Percentiles rank a stretch among this genome's conserved stretches.
phyloP scores from a whole-genome alignment of 2,113 vertebrate species.

The Leuciscus idus region DNA sequence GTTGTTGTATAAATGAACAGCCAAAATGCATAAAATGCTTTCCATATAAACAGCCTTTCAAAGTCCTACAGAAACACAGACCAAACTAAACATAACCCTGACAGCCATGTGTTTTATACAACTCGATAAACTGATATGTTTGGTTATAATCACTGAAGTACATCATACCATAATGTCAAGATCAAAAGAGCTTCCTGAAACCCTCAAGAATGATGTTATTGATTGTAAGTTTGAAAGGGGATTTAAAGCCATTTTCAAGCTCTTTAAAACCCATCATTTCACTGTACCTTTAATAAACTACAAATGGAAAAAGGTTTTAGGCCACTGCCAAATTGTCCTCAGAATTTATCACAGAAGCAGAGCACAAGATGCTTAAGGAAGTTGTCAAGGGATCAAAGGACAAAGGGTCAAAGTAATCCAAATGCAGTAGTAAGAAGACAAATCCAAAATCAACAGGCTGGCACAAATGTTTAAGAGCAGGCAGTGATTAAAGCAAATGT shows the following conservation, averaged over 20 bases:
- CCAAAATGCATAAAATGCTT: no score
- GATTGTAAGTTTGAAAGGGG: background rate
- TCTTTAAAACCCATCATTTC: background rate
- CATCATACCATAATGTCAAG: background rate
- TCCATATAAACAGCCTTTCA: no score
- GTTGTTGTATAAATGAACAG: no score
- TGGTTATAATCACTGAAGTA: background rate
- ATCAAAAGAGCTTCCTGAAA: background rate
- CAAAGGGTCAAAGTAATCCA: background rate
- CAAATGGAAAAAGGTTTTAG: background rate
- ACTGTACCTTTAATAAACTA: background rate
- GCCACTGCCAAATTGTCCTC: background rate
- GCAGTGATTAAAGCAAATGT: background rate
- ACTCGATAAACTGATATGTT: background rate
- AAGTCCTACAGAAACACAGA: no score
- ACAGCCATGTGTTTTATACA: no score
- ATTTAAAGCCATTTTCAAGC: background rate
- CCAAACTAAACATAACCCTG: no score
- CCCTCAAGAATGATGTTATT: background rate
- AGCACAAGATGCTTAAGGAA: background rate
- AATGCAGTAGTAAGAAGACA: background rate
- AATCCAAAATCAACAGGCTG: background rate
- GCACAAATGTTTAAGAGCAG: background rate
- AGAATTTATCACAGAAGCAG: background rate
- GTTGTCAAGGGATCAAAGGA: background rate